Percentiles rank a stretch among this genome's conserved stretches.
Evolutionary conservation across 2,888 invertebrate species (phyloP).

Genomic region (Portevinia maculata): DNA sequence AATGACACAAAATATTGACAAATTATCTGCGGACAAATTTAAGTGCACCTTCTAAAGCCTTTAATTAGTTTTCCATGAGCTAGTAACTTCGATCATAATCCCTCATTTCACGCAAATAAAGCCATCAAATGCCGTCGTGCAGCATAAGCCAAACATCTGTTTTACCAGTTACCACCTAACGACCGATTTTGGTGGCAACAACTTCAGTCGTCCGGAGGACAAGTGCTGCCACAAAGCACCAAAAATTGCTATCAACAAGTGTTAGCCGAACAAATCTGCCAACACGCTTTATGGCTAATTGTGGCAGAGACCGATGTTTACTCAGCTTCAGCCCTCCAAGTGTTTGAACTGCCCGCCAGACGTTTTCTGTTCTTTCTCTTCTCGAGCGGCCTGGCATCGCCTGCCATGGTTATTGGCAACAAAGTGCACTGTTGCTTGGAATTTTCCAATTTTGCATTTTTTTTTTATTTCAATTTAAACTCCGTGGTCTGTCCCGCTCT

Average conservation of each 20-base stretch:
- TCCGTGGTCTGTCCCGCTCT: conserved; percentile 29
- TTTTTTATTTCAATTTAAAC: conserved; percentile 32
- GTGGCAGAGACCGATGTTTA: conserved; percentile 64
- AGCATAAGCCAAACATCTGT: conserved; percentile 35
- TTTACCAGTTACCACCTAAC: conserved; percentile 42
- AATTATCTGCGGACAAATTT: conserved; percentile 9
- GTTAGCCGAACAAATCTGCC: conserved; percentile 69
- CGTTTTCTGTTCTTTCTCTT: conserved; percentile 30
- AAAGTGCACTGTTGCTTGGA: conserved; percentile 42
- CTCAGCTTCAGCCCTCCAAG: conserved; percentile 33
- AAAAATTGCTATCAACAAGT: conserved; percentile 69
- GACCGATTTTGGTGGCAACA: conserved; percentile 54
- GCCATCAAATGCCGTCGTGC: conserved; percentile 56
- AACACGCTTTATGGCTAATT: conserved; percentile 72
- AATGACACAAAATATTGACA: conserved; percentile 19
- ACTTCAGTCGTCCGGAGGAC: conserved; percentile 20
- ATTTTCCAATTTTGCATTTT: conserved; percentile 39
- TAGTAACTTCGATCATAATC: conserved; percentile 46
- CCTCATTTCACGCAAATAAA: conserved; percentile 56
- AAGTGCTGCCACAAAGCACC: conserved; percentile 42
- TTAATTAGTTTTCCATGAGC: conserved; percentile 8
- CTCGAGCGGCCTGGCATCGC: neutral
- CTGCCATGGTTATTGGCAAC: conserved; percentile 10
- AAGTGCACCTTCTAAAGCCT: conserved; percentile 3
- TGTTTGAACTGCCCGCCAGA: conserved; percentile 37